Base-by-base conservation (phyloP, 2,797 vertebrate genomes). In the Chloroceryle amazona region DNA sequence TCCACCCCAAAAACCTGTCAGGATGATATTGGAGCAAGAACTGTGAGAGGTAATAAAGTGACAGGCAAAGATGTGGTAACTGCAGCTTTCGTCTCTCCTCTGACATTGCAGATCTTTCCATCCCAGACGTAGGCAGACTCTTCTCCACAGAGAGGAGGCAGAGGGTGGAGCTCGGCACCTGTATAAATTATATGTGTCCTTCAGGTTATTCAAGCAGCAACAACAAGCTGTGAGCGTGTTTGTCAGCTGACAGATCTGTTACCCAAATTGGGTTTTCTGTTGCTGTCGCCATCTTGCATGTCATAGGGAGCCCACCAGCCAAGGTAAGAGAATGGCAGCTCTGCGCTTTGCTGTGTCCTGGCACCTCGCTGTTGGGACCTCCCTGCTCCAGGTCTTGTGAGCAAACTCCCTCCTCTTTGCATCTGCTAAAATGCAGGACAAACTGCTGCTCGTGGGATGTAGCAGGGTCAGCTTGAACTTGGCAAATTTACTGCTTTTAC, bases 101-200 rank as follows among this genome's bases (percentile, higher is more conserved):
- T 89, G 85, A 81, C 91, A 76, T 4, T 11, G 80, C 85, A 87
- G 49, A 44, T 92, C 75, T 90, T 63, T 54, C 72, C 28, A 12
- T 87, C 54, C 75, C 44, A 65, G 60, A 71, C n/a, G 81, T 85
- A 83, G 90, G 95, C 95, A 93, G 94, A 33, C 70, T 75, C 60
- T 90, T 57, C 55, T 87, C 75, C 60, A 42, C 74, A 46, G 63
- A 65, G 58, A 93, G 86, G 84, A 95, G 76, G 90, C 89, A 96
- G 92, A 95, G 96, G 97, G 97, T 95, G 97, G 97, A 97, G 96
- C 91, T 84, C 62, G 8, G 71, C 0, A 2, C 58, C 58, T 75
- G 47, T 93, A 96, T 97, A 97, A 97, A 98, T 98, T 95, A 94
- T 94, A 92, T 91, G 91, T 96, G 91, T 91, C 72, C 78, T 86